Base-by-base conservation (phyloP, 2,113 vertebrate genomes). In the Lutjanus erythropterus region DNA sequence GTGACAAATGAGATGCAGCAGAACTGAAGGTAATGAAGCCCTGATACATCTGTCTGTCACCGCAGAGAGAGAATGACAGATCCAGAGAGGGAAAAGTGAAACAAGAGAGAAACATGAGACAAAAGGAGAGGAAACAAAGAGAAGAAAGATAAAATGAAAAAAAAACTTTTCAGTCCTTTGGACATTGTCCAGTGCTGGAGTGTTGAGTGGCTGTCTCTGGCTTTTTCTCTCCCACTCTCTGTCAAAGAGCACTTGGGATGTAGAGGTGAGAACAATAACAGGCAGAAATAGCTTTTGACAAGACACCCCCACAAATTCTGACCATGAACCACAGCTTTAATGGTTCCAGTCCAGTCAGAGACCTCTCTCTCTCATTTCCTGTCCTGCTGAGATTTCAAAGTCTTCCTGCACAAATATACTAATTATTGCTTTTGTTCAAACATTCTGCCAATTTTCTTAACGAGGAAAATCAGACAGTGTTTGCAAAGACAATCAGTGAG, bases 1-100 rank as follows among this genome's bases (percentile, higher is more conserved):
- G 61, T 12, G 52, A 27, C 49, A 70, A 58, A 58, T 60, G 21
- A 61, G 69, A 60, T 60, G 16, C 53, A 59, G 52, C 67, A 27
- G 23, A 6, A 70, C 52, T 15, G n/a, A 70, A 55, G 41, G 23
- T 69, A 41, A 69, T 69, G 49, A 70, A 31, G 50, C 37, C 25
- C 19, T 21, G 52, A 56, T 71, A 6, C 25, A n/a, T 71, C 27
- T 23, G 31, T 70, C 14, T 64, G 16, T 64, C 42, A 70, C 49
- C n/a, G 27, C 19, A 35, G 0, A 44, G 41, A 33, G 47, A 60
- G 10, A 10, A 58, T 10, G 31, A 9, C 14, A 46, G 44, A 74
- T 52, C 21, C 31, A 56, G 25, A 75, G 10, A 81, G 27, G 39
- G 39, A 29, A 21, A 47, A 23, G 25, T 19, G 21, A 37, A 55